Evolutionary conservation across 2,888 invertebrate genomes (phyloP), one percentile per base, ranked within the genome.

Genomic region (Chrysopilus asiliformis): DNA sequence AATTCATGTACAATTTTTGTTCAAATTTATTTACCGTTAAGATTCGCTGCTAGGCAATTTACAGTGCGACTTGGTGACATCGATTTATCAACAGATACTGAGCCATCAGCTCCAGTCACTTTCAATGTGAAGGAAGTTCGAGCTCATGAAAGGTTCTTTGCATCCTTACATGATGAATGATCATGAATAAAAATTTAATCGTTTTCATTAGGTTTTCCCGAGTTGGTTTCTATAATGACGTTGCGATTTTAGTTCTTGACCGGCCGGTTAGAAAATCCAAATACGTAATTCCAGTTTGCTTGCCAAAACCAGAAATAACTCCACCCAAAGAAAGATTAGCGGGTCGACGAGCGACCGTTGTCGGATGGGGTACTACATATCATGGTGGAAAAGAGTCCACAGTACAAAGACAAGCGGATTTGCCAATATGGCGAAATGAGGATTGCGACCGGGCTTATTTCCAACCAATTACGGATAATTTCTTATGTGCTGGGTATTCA

Each of bases 201-300:
- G 7, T 22, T 22, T 22, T 7, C 22, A 30, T 4, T 15, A 60
- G 82, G 53, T 91, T 91, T 66, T 84, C 82, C 7, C 70, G 89
- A 34, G 80, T 86, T 39, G 90, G 90, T n/a, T 91, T 84, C 60
- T 91, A 89, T 60, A 93, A 94, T 49, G 94, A 94, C 55, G 85
- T 95, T 41, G 94, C 93, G 2, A 53, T 64, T 6, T 45, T 64
- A 27, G 64, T 64, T 13, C 47, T 64, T 15, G 64, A 64, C 31
- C 70, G 79, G 34, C 75, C 78, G 15, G 86, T 83, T 2, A 73
- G 77, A 34, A 84, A 79, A 56, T 81, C 81, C 1, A 80, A 85
- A 54, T 89, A 85, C 58, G 79, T 89, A 26, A 81, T 85, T 47
- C 90, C 90, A 1, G 75, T 91, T 39, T 91, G 91, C 55, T 62